phyloP scores from a whole-genome alignment of 2,113 vertebrate species.

The Thamnophis sirtalis region DNA sequence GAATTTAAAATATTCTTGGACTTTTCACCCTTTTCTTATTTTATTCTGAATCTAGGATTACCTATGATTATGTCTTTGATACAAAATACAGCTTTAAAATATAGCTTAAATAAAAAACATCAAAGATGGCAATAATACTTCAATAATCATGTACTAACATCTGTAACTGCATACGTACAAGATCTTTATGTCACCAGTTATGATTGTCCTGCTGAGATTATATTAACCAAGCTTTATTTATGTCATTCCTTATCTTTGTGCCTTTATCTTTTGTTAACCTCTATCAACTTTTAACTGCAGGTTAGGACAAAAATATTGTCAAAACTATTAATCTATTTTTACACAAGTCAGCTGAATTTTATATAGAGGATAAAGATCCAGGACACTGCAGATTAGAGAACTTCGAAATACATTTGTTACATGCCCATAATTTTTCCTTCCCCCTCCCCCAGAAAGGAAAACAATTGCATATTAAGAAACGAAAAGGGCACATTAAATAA shows the following conservation, averaged over 20 bases:
- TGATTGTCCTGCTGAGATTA: neutral
- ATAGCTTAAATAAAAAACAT: constrained; percentile 12
- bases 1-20: neutral
- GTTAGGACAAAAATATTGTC: neutral
- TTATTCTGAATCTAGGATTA: neutral
- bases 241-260: constrained; percentile 1
- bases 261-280: neutral
- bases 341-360: neutral
- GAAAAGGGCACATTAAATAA: neutral
- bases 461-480: neutral
- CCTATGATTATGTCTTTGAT: neutral
- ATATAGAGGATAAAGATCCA: neutral
- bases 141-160: constrained; percentile 13
- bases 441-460: neutral
- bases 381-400: neutral
- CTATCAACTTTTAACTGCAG: constrained; percentile 13
- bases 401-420: neutral
- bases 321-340: neutral
- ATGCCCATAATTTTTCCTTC: neutral
- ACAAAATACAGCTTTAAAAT: constrained; percentile 1
- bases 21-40: neutral
- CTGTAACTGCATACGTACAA: neutral
- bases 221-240: neutral
- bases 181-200: neutral
- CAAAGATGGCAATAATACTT: constrained; percentile 4